Evolutionary conservation across 2,888 invertebrate species (phyloP), one percentile per base, ranked within the genome.

Genomic region (Caenorhabditis macrosperma): DNA sequence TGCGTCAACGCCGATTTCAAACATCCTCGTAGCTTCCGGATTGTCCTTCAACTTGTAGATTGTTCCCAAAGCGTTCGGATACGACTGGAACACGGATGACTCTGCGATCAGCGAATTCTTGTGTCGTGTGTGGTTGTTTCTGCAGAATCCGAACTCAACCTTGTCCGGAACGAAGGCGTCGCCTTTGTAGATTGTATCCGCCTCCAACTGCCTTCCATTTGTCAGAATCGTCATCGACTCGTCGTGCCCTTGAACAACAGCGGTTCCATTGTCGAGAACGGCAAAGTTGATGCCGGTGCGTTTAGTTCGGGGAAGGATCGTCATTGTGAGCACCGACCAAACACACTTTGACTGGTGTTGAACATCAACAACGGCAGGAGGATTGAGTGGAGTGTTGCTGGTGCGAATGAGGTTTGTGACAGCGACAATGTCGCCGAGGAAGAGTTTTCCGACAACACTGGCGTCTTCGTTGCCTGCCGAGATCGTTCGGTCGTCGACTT

Each of bases 381-480:
- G n/a, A n/a, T n/a, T n/a, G n/a, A n/a, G n/a, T n/a, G n/a, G 59
- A 12, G 12, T 50, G 20, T n/a, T n/a, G n/a, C n/a, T n/a, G n/a
- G n/a, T n/a, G n/a, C n/a, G n/a, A n/a, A n/a, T n/a, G n/a, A 59
- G 17, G 12, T 30, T 50, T 1, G 52, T 44, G n/a, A 71, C 69
- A 0, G 69, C 69, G 1, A 71, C 52, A 12, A 71, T 54, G 30
- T 71, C 69, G 30, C 69, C 69, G 10, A 44, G 28, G 44, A 61
- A 71, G 6, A 71, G 33, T 2, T 33, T 24, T 1, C 61, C 69
- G 15, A 61, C 24, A 15, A 54, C 30, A 41, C 41, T 71, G 2
- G 22, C 6, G 3, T 15, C 57, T 15, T 26, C 7, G 20, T 60
- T 17, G n/a, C 69, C 60, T 10, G 26, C 24, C 50, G 61, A 6